Conservation (phyloP, 1,140 invertebrate genomes). For the Lepidurus arcticus region DNA sequence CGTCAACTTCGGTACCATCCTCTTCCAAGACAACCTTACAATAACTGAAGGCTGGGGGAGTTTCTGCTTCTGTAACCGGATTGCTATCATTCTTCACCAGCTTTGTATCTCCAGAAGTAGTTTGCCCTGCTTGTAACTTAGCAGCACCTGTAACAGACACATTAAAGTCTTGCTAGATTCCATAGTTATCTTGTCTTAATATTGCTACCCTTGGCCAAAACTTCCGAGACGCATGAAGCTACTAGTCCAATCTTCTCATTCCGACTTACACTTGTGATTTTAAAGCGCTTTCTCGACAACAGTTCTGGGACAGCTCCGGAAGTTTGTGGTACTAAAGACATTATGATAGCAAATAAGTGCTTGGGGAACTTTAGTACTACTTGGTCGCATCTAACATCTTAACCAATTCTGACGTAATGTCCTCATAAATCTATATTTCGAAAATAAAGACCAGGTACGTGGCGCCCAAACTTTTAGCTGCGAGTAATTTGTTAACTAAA, state of each 20-base stretch:
- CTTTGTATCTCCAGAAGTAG: neutral
- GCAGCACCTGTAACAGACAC: neutral
- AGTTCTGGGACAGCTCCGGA: neutral
- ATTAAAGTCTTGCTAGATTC: neutral
- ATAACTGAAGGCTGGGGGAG: neutral
- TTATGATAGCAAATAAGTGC: neutral
- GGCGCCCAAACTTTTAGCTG: too few relatives aligned
- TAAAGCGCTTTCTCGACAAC: neutral
- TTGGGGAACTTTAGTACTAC: neutral
- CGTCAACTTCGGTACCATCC: constrained; percentile 51
- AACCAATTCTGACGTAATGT: neutral
- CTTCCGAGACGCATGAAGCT: neutral
- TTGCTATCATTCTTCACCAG: neutral
- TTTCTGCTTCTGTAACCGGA: neutral
- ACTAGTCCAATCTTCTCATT: neutral
- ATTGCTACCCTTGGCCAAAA: neutral
- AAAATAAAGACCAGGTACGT: too few relatives aligned
- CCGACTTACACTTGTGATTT: neutral
- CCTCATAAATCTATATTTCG: too few relatives aligned
- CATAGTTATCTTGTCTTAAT: neutral
- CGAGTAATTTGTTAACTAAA: too few relatives aligned
- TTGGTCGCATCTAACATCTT: neutral
- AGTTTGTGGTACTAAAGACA: neutral
- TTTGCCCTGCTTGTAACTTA: neutral
- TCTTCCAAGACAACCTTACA: constrained; percentile 46